Percentiles rank a stretch among this genome's conserved stretches.
These are phyloP conservation scores for Protodeltote pygarga DNA, from an alignment of 2,888 invertebrate species.

Conservation along the genomic window DNA sequence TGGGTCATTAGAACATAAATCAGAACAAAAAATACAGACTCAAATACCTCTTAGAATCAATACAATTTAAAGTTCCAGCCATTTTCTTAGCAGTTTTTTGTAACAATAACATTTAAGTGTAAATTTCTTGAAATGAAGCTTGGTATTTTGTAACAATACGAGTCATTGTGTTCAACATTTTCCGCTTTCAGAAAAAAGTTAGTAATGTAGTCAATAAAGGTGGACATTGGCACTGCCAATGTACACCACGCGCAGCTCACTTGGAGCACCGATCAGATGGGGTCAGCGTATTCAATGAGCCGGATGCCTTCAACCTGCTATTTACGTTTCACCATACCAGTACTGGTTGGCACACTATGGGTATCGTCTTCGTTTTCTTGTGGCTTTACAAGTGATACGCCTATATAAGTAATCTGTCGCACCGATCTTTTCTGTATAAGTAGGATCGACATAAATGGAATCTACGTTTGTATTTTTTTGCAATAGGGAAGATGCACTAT, in stretches of 20 bases:
- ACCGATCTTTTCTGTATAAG: conserved; percentile 31
- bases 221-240: conserved; percentile 64
- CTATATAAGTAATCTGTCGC: conserved; percentile 51
- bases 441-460: conserved; percentile 30
- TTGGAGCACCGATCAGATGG: conserved; percentile 82
- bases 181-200: conserved; percentile 12
- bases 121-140: conserved; percentile 4
- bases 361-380: conserved; percentile 73
- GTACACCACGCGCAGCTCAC: conserved; percentile 67
- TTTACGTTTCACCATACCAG: conserved; percentile 84
- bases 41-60: conserved; percentile 11
- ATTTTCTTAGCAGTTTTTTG: conserved; percentile 14
- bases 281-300: conserved; percentile 86
- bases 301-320: conserved; percentile 85
- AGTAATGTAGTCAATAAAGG: conserved; percentile 37
- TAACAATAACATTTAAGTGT: background rate
- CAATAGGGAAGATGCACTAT: too few relatives aligned
- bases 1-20: conserved; percentile 15
- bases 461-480: conserved; percentile 25
- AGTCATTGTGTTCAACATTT: background rate
- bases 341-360: conserved; percentile 83
- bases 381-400: conserved; percentile 53
- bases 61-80: conserved; percentile 2
- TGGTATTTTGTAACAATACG: conserved; percentile 1
- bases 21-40: conserved; percentile 15